Conservation (phyloP, 1,140 invertebrate species). For the Polypedilum pembai region DNA sequence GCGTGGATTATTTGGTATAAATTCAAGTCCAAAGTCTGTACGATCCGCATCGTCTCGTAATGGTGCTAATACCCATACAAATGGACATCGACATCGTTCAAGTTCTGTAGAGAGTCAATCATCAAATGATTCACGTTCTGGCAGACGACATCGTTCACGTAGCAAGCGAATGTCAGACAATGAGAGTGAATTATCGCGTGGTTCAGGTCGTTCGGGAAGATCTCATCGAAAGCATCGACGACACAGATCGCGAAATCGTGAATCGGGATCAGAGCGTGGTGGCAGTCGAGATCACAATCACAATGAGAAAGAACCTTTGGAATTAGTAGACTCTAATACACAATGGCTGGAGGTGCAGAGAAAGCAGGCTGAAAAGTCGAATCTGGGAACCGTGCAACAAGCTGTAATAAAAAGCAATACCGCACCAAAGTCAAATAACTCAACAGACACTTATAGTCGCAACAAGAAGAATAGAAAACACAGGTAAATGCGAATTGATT, state of each 20-base stretch:
- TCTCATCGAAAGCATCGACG: constrained; percentile 51
- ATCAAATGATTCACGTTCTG: constrained; percentile 65
- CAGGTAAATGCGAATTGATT: constrained; percentile 43
- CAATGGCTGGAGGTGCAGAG: constrained; percentile 81
- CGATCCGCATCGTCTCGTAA: constrained; percentile 51
- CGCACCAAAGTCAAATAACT: constrained; percentile 40
- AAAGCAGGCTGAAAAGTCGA: constrained; percentile 54
- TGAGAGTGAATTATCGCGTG: constrained; percentile 77
- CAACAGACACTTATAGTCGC: neutral
- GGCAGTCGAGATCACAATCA: constrained; percentile 42
- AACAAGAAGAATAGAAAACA: constrained; percentile 50
- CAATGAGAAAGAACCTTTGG: constrained; percentile 41
- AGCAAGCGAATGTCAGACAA: constrained; percentile 75
- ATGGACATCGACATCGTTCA: constrained; percentile 44
- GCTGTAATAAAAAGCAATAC: constrained; percentile 53
- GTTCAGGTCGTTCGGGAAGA: constrained; percentile 63
- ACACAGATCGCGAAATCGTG: constrained; percentile 58
- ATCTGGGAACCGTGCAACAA: constrained; percentile 52
- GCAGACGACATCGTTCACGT: constrained; percentile 64
- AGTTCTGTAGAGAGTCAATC: constrained; percentile 78
- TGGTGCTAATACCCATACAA: constrained; percentile 32
- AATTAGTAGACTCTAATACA: constrained; percentile 76
- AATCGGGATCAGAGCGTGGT: constrained; percentile 52
- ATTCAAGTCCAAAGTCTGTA: constrained; percentile 55
- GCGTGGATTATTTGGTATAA: constrained; percentile 59